Evolutionary conservation across 2,888 invertebrate genomes (phyloP).

Genomic region (Eristalis arbustorum): DNA sequence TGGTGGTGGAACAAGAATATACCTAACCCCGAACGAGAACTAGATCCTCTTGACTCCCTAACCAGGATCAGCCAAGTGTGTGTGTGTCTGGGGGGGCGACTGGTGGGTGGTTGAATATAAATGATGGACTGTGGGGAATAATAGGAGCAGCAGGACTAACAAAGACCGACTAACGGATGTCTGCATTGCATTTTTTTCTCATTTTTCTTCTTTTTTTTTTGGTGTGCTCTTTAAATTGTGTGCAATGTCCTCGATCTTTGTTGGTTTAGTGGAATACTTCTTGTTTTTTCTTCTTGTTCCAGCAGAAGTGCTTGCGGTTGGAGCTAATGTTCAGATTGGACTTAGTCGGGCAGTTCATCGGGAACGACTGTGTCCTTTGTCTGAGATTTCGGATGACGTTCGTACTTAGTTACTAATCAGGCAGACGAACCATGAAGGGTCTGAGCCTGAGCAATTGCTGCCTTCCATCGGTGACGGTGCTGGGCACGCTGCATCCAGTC

Average conservation of each 20-base stretch:
- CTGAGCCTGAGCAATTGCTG: no score
- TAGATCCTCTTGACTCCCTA: neutral
- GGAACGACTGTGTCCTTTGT: no score
- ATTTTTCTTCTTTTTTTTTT: slow-evolving; percentile 13
- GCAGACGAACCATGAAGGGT: no score
- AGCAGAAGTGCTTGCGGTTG: no score
- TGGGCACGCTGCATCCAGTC: no score
- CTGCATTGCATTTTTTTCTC: slow-evolving; percentile 39
- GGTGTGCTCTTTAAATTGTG: neutral
- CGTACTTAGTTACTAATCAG: no score
- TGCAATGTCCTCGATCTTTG: slow-evolving; percentile 48
- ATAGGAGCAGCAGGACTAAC: slow-evolving; percentile 55
- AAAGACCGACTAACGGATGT: slow-evolving; percentile 60
- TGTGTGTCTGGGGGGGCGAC: neutral
- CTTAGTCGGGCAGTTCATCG: no score
- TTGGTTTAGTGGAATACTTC: neutral
- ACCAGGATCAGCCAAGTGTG: neutral
- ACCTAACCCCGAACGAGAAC: neutral
- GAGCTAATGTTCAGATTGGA: no score
- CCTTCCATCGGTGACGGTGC: no score
- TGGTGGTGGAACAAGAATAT: neutral
- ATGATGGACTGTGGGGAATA: slow-evolving; percentile 41
- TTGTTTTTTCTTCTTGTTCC: no score
- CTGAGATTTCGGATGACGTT: no score
- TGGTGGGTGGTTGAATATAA: neutral